Evolutionary conservation across 53 echinoderm and acorn worm genomes (phyloP).

Genomic region (Arbacia lixula): DNA sequence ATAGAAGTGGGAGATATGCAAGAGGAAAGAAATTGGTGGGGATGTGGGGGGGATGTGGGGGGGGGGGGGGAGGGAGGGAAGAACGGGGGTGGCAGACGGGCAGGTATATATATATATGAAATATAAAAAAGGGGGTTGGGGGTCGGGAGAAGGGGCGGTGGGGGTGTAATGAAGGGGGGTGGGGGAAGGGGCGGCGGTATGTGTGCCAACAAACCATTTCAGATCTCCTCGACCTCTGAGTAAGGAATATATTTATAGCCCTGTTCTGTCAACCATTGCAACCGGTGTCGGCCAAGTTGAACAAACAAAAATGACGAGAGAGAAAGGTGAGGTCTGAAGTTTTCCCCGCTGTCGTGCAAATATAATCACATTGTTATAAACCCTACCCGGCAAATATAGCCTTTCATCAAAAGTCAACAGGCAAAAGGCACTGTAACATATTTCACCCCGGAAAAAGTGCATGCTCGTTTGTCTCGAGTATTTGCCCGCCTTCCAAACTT

Average conservation of each 20-base stretch:
- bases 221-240: no score
- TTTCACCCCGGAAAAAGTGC: conserved; percentile 46
- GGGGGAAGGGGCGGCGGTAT: no score
- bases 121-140: no score
- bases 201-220: no score
- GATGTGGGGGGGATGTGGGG: no score
- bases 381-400: conserved; percentile 14
- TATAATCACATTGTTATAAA: conserved; percentile 38
- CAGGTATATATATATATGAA: no score
- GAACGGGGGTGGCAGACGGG: no score
- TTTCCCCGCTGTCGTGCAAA: conserved; percentile 38
- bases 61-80: no score
- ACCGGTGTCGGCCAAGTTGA: not conserved
- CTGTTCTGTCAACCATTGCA: conserved; percentile 31
- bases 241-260: conserved; percentile 24
- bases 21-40: no score
- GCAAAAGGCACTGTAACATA: conserved; percentile 38
- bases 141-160: no score
- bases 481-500: conserved; percentile 23
- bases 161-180: no score
- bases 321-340: conserved; percentile 14
- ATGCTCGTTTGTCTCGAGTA: not conserved
- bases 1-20: no score
- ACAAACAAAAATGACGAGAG: not conserved
- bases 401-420: conserved; percentile 37